These are phyloP conservation scores for Picathartes gymnocephalus DNA, from an alignment of 2,113 vertebrate species.

Conservation along the genomic window DNA sequence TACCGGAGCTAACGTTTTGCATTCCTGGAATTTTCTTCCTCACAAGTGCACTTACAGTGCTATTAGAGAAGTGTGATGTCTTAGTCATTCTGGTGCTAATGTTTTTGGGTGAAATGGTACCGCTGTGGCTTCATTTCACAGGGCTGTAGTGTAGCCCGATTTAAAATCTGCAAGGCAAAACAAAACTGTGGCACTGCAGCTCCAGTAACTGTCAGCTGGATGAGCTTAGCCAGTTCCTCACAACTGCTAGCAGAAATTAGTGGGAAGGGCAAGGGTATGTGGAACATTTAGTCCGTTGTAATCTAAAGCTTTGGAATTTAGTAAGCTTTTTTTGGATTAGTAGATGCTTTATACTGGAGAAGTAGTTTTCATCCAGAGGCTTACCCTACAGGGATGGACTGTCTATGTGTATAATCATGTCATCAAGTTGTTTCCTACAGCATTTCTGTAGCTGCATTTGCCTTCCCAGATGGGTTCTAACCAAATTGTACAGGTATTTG, in stretches of 20 bases:
- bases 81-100: background rate
- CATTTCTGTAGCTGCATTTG: background rate
- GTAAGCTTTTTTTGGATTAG: background rate
- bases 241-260: background rate
- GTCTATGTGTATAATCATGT: background rate
- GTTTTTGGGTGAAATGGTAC: background rate
- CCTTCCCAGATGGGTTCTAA: background rate
- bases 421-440: background rate
- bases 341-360: background rate
- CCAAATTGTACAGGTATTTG: background rate
- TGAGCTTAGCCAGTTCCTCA: background rate
- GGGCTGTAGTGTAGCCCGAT: rapidly evolving
- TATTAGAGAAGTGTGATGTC: background rate
- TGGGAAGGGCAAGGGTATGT: background rate
- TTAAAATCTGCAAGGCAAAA: background rate
- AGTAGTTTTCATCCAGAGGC: background rate
- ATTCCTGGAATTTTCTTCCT: background rate
- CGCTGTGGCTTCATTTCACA: background rate
- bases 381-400: background rate
- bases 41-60: background rate
- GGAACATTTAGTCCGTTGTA: background rate
- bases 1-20: background rate
- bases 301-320: background rate
- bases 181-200: background rate
- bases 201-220: background rate